These are phyloP conservation scores for Endotricha flammealis DNA, from an alignment of 2,888 invertebrate species.

Conservation along the genomic window DNA sequence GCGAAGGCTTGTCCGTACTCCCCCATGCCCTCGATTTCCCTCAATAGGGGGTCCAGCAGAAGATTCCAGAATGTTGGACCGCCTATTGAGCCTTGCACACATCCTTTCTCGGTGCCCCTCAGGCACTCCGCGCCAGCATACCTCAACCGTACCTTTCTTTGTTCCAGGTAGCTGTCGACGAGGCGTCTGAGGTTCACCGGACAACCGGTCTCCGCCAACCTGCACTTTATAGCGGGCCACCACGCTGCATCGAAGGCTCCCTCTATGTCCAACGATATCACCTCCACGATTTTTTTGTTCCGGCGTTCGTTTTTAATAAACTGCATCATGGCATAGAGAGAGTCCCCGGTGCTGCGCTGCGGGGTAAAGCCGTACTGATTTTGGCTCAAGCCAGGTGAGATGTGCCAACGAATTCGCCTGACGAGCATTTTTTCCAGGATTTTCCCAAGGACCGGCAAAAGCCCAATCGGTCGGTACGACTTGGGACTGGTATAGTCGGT, in stretches of 20 bases:
- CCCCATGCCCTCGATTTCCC: neutral
- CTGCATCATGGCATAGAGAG: no score
- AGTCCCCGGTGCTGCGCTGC: no score
- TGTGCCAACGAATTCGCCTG: neutral
- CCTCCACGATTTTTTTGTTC: neutral
- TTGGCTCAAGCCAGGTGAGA: no score
- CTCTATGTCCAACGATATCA: no score
- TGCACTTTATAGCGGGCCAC: neutral
- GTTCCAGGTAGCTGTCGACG: neutral
- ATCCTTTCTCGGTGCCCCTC: neutral
- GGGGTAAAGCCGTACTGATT: no score
- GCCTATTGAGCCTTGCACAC: neutral
- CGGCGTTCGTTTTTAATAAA: neutral
- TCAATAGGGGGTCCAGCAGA: neutral
- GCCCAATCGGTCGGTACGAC: no score
- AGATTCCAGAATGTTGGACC: neutral
- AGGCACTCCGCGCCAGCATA: neutral
- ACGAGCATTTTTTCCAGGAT: conserved; percentile 1
- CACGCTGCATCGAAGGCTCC: no score
- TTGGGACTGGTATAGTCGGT: neutral
- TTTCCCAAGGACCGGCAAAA: conserved; percentile 4
- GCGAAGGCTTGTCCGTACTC: neutral
- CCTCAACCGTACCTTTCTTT: neutral
- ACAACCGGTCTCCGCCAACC: neutral
- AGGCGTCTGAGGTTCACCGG: neutral